Evolutionary conservation across 2,888 invertebrate species (phyloP).

Genomic region (Copidosoma aretas): DNA sequence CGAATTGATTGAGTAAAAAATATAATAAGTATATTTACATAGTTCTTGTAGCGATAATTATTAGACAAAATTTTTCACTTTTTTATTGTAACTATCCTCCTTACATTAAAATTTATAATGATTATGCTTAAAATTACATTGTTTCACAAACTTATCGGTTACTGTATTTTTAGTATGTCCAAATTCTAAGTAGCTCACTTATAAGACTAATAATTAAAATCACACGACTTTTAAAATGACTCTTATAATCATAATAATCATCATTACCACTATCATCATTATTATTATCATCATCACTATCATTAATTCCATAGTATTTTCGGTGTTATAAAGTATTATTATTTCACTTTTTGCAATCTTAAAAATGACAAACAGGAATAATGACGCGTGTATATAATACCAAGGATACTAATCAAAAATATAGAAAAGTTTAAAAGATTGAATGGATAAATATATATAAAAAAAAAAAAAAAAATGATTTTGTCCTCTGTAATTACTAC

Average conservation of each 20-base stretch:
- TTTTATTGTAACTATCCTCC: slow-evolving; percentile 9
- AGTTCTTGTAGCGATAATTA: too few species aligned
- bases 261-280: too few species aligned
- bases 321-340: background rate
- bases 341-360: background rate
- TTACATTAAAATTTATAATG: slow-evolving; percentile 32
- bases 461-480: too few species aligned
- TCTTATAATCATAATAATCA: background rate
- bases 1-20: too few species aligned
- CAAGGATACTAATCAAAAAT: background rate
- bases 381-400: background rate
- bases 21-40: too few species aligned
- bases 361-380: slow-evolving; percentile 18
- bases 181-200: slow-evolving; percentile 22
- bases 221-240: background rate
- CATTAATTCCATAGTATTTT: slow-evolving; percentile 10
- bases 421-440: background rate
- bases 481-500: background rate
- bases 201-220: slow-evolving; percentile 10
- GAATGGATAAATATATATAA: slow-evolving; percentile 11
- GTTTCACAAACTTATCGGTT: background rate
- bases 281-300: background rate
- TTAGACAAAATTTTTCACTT: background rate
- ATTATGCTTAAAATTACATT: slow-evolving; percentile 28
- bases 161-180: background rate